Evolutionary conservation across 2,888 invertebrate genomes (phyloP), one percentile per base, ranked within the genome.

Genomic region (Pogonocherus hispidulus): DNA sequence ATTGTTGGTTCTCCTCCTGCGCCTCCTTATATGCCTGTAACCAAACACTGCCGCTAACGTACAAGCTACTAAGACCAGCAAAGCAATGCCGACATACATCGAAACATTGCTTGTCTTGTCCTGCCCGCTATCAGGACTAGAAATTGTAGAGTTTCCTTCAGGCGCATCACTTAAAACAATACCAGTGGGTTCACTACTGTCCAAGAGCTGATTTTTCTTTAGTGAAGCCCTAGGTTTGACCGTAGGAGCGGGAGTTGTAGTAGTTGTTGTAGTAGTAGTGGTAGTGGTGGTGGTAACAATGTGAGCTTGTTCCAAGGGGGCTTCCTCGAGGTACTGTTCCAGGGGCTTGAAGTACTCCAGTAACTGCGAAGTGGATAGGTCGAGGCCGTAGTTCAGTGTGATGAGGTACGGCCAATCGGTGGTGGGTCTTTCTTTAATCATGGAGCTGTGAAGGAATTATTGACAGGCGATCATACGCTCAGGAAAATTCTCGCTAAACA

Each of bases 211-310:
- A 19, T 20, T 32, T 18, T 52, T 18, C 1, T 32, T 27, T 11
- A 19, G 14, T 9, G 23, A 3, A 2, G 14, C 9, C 27, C 1
- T 11, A 14, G 51, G 16, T 4, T 51, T 51, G 19, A 19, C 3
- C 4, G 32, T 27, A 6, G 52, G 16, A 22, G 32, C 16, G 8
- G 52, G 27, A 9, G 32, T 52, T 6, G 52, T 52, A 27, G 51
- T 52, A n/a, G 51, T 52, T 0, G 52, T 52, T 14, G 52, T 52
- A 18, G 52, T 52, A 3, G 52, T 52, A 1, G 52, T 41, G n/a
- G 41, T 52, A 8, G 52, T 52, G 2, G 52, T 52, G 3, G 52
- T 52, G 1, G 52, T 52, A 16, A 52, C 3, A 32, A 52, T 32
- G 1, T 27, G 18, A 3, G 32, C 52, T 35, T 52, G 52, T 2